Base-by-base conservation (phyloP, 1,140 invertebrate species). In the Spodoptera frugiperda region DNA sequence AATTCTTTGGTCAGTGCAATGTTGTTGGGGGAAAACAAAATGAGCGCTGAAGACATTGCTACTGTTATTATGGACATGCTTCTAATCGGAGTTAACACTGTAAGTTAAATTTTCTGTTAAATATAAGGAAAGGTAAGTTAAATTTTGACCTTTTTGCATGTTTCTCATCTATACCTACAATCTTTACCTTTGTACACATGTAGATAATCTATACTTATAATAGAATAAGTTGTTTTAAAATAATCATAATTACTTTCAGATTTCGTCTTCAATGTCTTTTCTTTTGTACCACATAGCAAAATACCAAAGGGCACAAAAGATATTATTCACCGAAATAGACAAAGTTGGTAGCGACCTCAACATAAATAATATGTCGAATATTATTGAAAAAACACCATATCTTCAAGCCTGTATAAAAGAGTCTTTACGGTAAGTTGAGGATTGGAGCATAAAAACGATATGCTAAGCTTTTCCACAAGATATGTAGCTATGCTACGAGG, bases 61-160 rank as follows among this genome's bases (percentile, higher is more conserved):
- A 96, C 95, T 0, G 83, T 96, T 8, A 80, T 96, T 46, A 95
- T 96, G 94, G 96, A 96, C 80, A 95, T 96, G 95, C 89, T 96
- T 39, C 88, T 96, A 11, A 93, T 96, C 74, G 96, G 95, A 76
- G 94, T 95, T 0, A 95, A 95, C 77, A 95, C 95, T 77, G 95
- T 96, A 91, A 90, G 81, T 25, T 25, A 2, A 25, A 2, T 1
- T 25, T 25, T 25, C 25, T 2, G 25, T 4, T 3, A 25, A 25
- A 25, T 2, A 25, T 2, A 25, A n/a, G n/a, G n/a, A n/a, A n/a
- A n/a, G n/a, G n/a, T n/a, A n/a, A n/a, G n/a, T n/a, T 25, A 25
- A 25, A 25, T 3, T 25, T 3, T 25, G 5, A 25, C 2, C 25
- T 25, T 25, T 25, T 25, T 25, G 25, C 3, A 25, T 25, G 25